Evolutionary conservation across 2,113 vertebrate species (phyloP), one percentile per base, ranked within the genome.

Genomic region (Onychorhynchus coronatus): DNA sequence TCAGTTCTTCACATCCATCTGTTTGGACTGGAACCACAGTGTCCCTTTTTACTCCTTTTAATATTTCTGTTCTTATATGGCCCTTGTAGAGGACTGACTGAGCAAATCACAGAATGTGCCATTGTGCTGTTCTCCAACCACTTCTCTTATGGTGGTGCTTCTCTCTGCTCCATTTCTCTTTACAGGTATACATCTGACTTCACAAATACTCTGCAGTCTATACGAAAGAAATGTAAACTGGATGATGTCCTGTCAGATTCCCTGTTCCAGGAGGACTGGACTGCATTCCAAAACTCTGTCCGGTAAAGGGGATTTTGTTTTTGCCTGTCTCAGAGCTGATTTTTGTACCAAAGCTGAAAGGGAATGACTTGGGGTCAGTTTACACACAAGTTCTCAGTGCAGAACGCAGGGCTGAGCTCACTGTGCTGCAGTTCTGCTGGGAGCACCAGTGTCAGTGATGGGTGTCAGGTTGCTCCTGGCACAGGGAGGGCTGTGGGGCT

Each of bases 191-290:
- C 98, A 30, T 99, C 98, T 1, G 99, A 99, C 97, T 99, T 99
- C 67, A 98, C 98, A 58, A 98, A 96, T 20, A 98, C 99, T 0
- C 97, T 99, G 75, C 99, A 99, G 96, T 99, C 99, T 0, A 98
- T 99, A 91, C 97, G 99, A 19, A 99, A 98, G 98, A 99, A 99
- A 53, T 99, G 98, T 79, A 98, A 96, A 58, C 97, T 99, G 93
- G 99, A 99, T 59, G 99, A 99, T 30, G 95, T 97, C 8, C 95
- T 98, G 7, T 97, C 97, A 56, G 98, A 97, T 28, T 97, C 98
- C 11, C 97, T 96, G 33, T 99, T 99, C 93, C 99, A 99, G 67
- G 99, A 99, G 91, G 99, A 99, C 92, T 99, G 99, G 99, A 98
- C 99, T 0, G 98, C 99, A 14, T 99, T 99, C 95, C 99, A 99